These are phyloP conservation scores for Xestia rhomboidea DNA, from an alignment of 2,888 invertebrate genomes.

Conservation along the genomic window DNA sequence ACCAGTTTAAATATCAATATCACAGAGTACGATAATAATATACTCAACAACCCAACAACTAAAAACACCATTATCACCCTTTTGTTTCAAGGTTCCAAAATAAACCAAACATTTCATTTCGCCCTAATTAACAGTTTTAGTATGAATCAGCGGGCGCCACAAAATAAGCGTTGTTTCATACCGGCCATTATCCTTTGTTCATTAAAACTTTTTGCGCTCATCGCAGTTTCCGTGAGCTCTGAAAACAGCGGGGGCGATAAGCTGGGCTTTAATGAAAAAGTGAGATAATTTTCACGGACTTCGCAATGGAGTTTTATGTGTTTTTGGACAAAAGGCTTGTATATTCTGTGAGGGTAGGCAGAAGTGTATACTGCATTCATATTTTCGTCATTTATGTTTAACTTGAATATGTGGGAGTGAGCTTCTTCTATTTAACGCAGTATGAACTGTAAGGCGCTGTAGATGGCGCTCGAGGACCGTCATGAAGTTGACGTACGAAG, in stretches of 20 bases:
- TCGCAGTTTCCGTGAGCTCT: slow-evolving; percentile 40
- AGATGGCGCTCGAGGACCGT: too few relatives aligned
- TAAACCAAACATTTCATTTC: slow-evolving; percentile 37
- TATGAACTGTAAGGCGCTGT: too few relatives aligned
- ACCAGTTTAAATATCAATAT: too few relatives aligned
- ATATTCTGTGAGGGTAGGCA: background rate
- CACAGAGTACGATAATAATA: too few relatives aligned
- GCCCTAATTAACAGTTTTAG: slow-evolving; percentile 38
- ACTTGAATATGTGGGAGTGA: background rate
- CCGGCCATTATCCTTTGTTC: slow-evolving; percentile 65
- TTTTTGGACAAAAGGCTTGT: slow-evolving; percentile 4
- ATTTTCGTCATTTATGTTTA: background rate
- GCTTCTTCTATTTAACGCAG: background rate
- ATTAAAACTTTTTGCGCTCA: slow-evolving; percentile 68
- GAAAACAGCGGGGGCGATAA: slow-evolving; percentile 37
- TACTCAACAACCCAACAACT: too few relatives aligned
- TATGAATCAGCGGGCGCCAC: slow-evolving; percentile 52
- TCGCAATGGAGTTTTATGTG: slow-evolving; percentile 7
- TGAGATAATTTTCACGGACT: slow-evolving; percentile 8
- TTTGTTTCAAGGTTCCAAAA: slow-evolving; percentile 12
- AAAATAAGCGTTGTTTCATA: slow-evolving; percentile 53
- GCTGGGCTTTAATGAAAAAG: slow-evolving; percentile 23
- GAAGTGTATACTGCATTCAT: too few relatives aligned
- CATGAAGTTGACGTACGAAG: too few relatives aligned
- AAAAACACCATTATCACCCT: too few relatives aligned